Base-by-base conservation (phyloP, 1,140 invertebrate genomes). In the Drosophila mojavensis region DNA sequence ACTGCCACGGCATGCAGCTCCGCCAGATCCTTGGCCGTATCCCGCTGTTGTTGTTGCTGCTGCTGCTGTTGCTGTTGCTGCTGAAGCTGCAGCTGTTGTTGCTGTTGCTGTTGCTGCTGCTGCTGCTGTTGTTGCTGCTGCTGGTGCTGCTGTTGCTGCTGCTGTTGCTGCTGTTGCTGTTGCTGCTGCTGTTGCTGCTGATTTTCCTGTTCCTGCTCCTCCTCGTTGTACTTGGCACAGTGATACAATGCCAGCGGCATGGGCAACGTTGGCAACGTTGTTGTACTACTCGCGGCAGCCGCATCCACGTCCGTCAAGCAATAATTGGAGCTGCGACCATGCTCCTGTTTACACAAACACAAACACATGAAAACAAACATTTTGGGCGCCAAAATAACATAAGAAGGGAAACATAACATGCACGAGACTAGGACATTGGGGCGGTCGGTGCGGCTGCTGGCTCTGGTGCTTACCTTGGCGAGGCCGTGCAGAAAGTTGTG, bases 401-500 rank as follows among this genome's bases (percentile, higher is more conserved):
- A n/a, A n/a, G 0, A 43, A n/a, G 13, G 4, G 5, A 43, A 43
- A 5, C 3, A 43, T n/a, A 58, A n/a, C 10, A 45, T 45, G 43
- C 43, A 45, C 13, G 4, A 45, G 15, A n/a, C 5, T 45, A 5
- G 4, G 4, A 6, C 33, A 36, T 36, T 2, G 9, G 9, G 6
- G 33, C 6, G 6, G 7, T 3, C 36, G 11, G 36, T 45, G 15
- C 4, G 15, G 15, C 5, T 47, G 3, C 43, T 7, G 9, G 11
- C 17, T 59, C 30, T 20, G n/a, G 13, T 1, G 50, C 75, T 58
- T 41, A 89, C 84, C 80, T 89, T 89, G 62, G 68, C 65, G 26
- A 89, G 74, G 48, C 84, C 85, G n/a, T 91, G 90, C 71, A 91
- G 65, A 50, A 91, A 91, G 61, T 91, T 91, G 64, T 91, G 90